Evolutionary conservation across 2,797 vertebrate genomes (phyloP).

Genomic region (Glyptemys insculpta): DNA sequence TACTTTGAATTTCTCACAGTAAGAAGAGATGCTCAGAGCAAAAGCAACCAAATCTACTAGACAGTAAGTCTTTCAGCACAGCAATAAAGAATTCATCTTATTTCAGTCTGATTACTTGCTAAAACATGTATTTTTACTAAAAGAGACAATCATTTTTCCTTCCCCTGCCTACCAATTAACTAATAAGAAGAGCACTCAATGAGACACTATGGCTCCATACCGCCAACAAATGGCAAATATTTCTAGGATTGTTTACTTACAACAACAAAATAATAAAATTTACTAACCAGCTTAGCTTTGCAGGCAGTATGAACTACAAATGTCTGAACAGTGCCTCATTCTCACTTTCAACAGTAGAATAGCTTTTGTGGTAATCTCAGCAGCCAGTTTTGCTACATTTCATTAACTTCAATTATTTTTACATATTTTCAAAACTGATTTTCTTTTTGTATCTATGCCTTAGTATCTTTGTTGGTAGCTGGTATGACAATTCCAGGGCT

Average conservation of each 20-base stretch:
- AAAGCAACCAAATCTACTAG: not conserved
- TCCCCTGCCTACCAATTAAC: not conserved
- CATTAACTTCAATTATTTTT: not conserved
- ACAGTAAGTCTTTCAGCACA: not conserved
- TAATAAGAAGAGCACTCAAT: not conserved
- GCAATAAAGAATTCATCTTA: not conserved
- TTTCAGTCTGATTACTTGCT: not conserved
- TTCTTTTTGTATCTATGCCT: not conserved
- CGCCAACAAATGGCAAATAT: slow-evolving; percentile 18
- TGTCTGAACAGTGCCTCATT: slow-evolving; percentile 1
- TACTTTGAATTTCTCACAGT: accelerated
- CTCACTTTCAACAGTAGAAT: not conserved
- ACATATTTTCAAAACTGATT: not conserved
- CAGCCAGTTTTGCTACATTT: not conserved
- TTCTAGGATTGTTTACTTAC: not conserved
- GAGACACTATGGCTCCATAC: not conserved
- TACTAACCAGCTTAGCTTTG: slow-evolving; percentile 7
- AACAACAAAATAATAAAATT: slow-evolving; percentile 10
- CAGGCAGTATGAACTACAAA: slow-evolving; percentile 24
- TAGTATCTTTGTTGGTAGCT: not conserved
- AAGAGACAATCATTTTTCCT: not conserved
- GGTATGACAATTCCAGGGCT: slow-evolving; percentile 10
- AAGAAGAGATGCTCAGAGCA: not conserved
- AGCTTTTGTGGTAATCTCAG: not conserved
- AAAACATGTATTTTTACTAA: not conserved